Evolutionary conservation across 64 coral and sea anemone genomes (phyloP).

Genomic region (Montipora cactus): DNA sequence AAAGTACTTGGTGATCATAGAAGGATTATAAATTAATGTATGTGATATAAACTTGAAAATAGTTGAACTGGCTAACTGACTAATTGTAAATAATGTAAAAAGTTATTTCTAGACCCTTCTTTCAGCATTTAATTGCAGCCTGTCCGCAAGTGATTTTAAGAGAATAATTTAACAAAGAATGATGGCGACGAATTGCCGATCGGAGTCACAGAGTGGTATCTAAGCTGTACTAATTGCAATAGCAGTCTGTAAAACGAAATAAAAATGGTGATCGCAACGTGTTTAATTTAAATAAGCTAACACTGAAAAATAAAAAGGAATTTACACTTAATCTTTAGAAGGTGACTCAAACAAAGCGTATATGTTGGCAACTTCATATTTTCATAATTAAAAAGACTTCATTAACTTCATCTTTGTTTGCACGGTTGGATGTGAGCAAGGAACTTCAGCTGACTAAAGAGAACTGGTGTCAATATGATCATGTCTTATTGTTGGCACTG

Average conservation of each 20-base stretch:
- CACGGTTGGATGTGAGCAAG: too few relatives aligned
- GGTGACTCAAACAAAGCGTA: too few relatives aligned
- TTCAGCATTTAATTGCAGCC: not conserved
- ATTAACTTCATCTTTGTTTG: too few relatives aligned
- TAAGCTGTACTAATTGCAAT: not conserved
- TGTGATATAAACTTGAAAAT: not conserved
- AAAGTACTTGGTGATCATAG: not conserved
- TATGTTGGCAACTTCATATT: too few relatives aligned
- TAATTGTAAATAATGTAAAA: conserved; percentile 45
- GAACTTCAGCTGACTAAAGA: too few relatives aligned
- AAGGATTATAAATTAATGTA: conserved; percentile 4
- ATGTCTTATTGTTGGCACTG: too few relatives aligned
- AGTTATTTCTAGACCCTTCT: not conserved
- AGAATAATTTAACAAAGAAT: not conserved
- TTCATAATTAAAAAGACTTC: too few relatives aligned
- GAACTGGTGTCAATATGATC: too few relatives aligned
- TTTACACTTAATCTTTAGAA: too few relatives aligned
- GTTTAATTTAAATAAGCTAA: not conserved
- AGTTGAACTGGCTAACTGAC: not conserved
- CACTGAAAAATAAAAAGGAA: not conserved
- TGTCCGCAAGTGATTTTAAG: not conserved
- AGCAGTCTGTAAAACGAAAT: not conserved
- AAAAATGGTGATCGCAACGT: not conserved
- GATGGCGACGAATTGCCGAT: too few relatives aligned
- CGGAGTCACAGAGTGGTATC: too few relatives aligned